Evolutionary conservation across 2,113 vertebrate species (phyloP).

Genomic region (Clupea harengus): DNA sequence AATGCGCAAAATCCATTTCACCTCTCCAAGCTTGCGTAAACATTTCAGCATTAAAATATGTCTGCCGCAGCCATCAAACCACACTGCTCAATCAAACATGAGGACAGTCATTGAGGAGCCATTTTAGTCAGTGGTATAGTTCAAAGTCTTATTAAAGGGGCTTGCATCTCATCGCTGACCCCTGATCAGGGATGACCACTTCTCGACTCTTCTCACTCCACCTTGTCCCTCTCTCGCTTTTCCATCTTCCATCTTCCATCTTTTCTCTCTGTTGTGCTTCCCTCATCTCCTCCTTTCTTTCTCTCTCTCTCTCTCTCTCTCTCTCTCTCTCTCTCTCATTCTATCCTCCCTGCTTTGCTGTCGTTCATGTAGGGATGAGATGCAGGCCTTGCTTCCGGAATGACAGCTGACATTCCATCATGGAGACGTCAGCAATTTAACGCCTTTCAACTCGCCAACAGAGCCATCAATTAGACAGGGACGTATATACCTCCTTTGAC

Average conservation of each 20-base stretch:
- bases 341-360: background rate
- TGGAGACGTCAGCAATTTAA: constrained; percentile 68
- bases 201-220: background rate
- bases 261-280: background rate
- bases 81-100: background rate
- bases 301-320: background rate
- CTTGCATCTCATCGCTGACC: constrained; percentile 72
- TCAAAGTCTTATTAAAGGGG: constrained; percentile 31
- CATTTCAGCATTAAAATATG: constrained; percentile 25
- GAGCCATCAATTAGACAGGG: constrained; percentile 71
- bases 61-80: constrained; percentile 23
- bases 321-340: background rate
- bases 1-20: constrained; percentile 30
- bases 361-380: constrained; percentile 41
- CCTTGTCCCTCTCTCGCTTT: background rate
- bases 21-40: constrained; percentile 19
- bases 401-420: constrained; percentile 70
- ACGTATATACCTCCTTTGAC: constrained; percentile 65
- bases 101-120: constrained; percentile 15
- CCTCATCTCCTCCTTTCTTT: background rate
- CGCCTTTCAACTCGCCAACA: constrained; percentile 68
- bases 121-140: background rate
- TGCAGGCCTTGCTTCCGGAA: constrained; percentile 49
- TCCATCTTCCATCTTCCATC: background rate
- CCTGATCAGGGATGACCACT: constrained; percentile 52